Evolutionary conservation across 2,888 invertebrate genomes (phyloP).

Genomic region (Cyaniris semiargus): DNA sequence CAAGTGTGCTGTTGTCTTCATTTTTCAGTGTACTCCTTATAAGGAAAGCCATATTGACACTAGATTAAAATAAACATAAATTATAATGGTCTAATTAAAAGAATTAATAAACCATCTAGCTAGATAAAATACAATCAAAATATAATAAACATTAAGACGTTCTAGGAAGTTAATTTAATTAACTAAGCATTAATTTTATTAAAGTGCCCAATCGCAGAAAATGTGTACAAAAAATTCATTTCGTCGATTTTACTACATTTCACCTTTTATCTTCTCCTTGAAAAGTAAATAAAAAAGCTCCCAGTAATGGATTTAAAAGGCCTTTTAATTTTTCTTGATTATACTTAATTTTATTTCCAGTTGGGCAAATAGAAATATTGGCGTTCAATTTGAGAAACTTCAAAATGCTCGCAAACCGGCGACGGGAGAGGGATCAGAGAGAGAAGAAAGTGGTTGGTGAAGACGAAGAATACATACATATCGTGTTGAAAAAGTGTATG

Average conservation of each 20-base stretch:
- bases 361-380: constrained; percentile 75
- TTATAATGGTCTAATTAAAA: no score
- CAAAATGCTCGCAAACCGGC: constrained; percentile 57
- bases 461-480: constrained; percentile 47
- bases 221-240: not conserved
- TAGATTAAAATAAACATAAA: no score
- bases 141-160: not conserved
- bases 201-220: not conserved
- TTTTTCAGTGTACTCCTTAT: no score
- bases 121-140: not conserved
- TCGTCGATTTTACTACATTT: not conserved
- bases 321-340: constrained; percentile 29
- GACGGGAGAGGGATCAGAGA: constrained; percentile 48
- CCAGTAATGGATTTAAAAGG: not conserved
- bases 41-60: no score
- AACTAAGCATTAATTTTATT: not conserved
- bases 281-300: constrained; percentile 17
- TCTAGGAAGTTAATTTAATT: not conserved
- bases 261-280: constrained; percentile 1
- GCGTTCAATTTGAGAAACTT: constrained; percentile 70
- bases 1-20: no score
- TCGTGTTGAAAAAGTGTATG: constrained; percentile 65
- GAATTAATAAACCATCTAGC: not conserved
- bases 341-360: constrained; percentile 51
- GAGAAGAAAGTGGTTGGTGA: constrained; percentile 43